Percentiles rank a stretch among this genome's conserved stretches.
These are phyloP conservation scores for Sepiola atlantica DNA, from an alignment of 2,888 invertebrate genomes.

Conservation along the genomic window DNA sequence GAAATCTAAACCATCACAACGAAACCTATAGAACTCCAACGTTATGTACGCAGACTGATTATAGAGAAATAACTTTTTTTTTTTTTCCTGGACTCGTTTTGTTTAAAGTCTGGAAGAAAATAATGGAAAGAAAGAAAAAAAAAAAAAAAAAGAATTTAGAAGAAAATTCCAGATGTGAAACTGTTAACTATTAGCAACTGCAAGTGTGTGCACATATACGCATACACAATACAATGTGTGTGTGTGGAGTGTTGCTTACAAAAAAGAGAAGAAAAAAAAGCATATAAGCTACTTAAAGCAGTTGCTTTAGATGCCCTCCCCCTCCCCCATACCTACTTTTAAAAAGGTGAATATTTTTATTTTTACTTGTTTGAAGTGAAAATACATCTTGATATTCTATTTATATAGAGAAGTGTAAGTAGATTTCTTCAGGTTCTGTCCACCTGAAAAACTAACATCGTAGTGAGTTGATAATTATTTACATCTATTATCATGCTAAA, in stretches of 20 bases:
- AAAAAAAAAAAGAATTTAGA: not conserved
- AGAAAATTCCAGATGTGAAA: not conserved
- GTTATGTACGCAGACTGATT: not conserved
- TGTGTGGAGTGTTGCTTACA: not conserved
- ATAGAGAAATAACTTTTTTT: not conserved
- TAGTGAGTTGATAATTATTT: no score
- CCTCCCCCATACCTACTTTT: not conserved
- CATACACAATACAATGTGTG: slow-evolving; percentile 8
- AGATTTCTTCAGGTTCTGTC: no score
- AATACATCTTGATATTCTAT: no score
- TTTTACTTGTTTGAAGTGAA: no score
- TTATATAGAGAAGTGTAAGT: no score
- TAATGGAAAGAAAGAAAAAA: not conserved
- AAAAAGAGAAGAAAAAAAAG: not conserved
- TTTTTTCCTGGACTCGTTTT: not conserved
- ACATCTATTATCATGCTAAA: no score
- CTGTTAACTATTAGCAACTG: not conserved
- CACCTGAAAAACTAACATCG: no score
- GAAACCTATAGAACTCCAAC: not conserved
- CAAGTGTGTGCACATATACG: not conserved
- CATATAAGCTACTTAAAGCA: not conserved
- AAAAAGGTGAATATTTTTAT: not conserved
- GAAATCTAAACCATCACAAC: not conserved
- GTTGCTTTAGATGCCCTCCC: not conserved
- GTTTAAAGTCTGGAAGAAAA: not conserved